Base-by-base conservation (phyloP, 1,140 invertebrate genomes). In the Ptiloglossa arizonensis region DNA sequence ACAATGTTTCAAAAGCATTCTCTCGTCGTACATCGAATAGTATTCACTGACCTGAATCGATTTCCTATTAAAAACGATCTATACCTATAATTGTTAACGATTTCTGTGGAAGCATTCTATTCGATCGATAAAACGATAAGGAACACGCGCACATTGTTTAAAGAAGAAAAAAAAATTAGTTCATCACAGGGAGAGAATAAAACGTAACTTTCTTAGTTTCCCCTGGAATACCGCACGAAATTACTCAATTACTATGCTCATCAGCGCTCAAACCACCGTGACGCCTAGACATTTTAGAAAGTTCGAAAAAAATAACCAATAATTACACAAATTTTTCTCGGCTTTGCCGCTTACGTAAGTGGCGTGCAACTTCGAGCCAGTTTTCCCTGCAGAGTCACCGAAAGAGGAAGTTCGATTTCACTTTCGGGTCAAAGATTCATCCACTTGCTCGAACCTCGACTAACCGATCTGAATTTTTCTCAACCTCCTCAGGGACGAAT, bases 201-300 rank as follows among this genome's bases (percentile, higher is more conserved):
- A 9, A 15, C 1, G 32, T 19, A 15, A 52, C 48, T 54, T 48
- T 54, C 48, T 19, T 35, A 38, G 19, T 68, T 38, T 38, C 48
- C 27, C 19, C 19, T 5, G 11, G 9, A 5, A 22, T 6, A 17
- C 44, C 24, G 13, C n/a, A 5, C 35, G 19, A 38, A 60, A 62
- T 62, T 62, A 38, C 35, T 62, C 32, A 22, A 62, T 35, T 41
- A 52, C 29, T 4, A n/a, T 32, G 24, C 62, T 46, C 62, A 17
- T 24, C 52, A 27, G n/a, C 11, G 54, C n/a, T 57, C 27, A 5
- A 35, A 9, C 32, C 35, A 35, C 19, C 35, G 32, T 38, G 17
- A 52, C 48, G 13, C 35, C 22, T 73, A 64, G 48, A 52, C 48
- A 52, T 24, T 64, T 62, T 73, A 64, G 60, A 73, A 73, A 73